Percentiles rank a stretch among this genome's conserved stretches.
These are phyloP conservation scores for Babylonia areolata DNA, from an alignment of 1,140 invertebrate species.

Conservation along the genomic window DNA sequence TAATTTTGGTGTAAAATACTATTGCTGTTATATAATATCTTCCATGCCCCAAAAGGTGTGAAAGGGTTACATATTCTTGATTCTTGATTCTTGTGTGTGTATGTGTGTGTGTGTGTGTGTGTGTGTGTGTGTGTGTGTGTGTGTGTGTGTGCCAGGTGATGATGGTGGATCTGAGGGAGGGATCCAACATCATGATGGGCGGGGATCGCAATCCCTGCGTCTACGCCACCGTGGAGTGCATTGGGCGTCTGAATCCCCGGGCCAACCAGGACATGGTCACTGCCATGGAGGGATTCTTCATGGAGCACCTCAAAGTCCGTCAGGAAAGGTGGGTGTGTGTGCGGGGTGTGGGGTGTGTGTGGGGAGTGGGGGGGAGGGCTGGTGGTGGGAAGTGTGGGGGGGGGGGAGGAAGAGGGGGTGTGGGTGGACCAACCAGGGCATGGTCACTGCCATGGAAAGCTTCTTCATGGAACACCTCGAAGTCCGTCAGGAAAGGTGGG, in stretches of 20 bases:
- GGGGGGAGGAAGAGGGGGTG: background rate
- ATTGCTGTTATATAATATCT: too few species aligned
- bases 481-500: conserved; percentile 19
- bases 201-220: conserved; percentile 27
- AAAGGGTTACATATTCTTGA: too few species aligned
- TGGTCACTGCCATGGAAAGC: background rate
- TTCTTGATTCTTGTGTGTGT: too few species aligned
- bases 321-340: background rate
- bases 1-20: too few species aligned
- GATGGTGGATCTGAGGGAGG: conserved; percentile 17
- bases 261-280: conserved; percentile 5
- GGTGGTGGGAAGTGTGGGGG: too few species aligned
- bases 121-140: too few species aligned
- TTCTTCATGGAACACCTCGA: conserved; percentile 29
- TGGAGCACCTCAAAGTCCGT: conserved; percentile 26
- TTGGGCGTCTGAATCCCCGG: conserved; percentile 18
- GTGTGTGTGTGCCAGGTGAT: too few species aligned
- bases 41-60: too few species aligned
- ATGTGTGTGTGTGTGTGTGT: too few species aligned
- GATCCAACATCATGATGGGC: conserved; percentile 18
- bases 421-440: background rate
- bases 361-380: too few species aligned
- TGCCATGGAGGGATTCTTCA: conserved; percentile 16
- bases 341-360: too few species aligned
- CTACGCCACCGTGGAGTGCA: conserved; percentile 32